Conservation (phyloP, 2,888 invertebrate species). For the Drosophila algonquin region DNA sequence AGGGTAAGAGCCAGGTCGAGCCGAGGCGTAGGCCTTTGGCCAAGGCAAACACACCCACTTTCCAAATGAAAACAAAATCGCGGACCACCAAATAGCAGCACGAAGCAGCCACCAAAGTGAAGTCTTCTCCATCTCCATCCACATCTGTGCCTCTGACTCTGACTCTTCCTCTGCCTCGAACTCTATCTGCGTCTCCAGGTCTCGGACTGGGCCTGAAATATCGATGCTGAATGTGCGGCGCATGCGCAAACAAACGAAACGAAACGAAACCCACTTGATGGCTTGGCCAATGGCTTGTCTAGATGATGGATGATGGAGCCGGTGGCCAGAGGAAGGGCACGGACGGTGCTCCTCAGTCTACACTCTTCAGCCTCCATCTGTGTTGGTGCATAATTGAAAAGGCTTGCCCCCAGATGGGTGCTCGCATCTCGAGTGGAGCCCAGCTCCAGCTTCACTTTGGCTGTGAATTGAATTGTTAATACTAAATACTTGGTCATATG, state of each 20-base stretch:
- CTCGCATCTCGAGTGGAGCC: no score
- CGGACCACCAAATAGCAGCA: conserved; percentile 69
- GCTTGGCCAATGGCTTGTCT: conserved; percentile 48
- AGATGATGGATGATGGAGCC: conserved; percentile 49
- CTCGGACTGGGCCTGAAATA: conserved; percentile 54
- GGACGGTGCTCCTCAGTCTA: conserved; percentile 35
- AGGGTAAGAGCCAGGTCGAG: neutral
- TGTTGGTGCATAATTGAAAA: conserved; percentile 59
- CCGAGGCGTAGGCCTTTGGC: conserved; percentile 10
- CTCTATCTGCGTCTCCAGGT: neutral
- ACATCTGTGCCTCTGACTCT: neutral
- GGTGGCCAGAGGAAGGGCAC: conserved; percentile 62
- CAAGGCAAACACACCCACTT: conserved; percentile 61
- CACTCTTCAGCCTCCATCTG: conserved; percentile 14
- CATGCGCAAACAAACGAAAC: conserved; percentile 67
- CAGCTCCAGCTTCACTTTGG: neutral
- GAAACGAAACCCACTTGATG: conserved; percentile 55
- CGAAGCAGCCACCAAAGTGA: conserved; percentile 35
- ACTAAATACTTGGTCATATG: neutral
- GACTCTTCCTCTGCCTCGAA: neutral
- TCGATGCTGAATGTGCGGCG: conserved; percentile 66
- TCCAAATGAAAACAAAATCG: conserved; percentile 73
- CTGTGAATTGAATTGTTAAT: neutral
- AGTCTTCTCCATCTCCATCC: conserved; percentile 25
- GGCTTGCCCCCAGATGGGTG: neutral